Base-by-base conservation (phyloP, 2,888 invertebrate genomes). In the Lamproptera curius region DNA sequence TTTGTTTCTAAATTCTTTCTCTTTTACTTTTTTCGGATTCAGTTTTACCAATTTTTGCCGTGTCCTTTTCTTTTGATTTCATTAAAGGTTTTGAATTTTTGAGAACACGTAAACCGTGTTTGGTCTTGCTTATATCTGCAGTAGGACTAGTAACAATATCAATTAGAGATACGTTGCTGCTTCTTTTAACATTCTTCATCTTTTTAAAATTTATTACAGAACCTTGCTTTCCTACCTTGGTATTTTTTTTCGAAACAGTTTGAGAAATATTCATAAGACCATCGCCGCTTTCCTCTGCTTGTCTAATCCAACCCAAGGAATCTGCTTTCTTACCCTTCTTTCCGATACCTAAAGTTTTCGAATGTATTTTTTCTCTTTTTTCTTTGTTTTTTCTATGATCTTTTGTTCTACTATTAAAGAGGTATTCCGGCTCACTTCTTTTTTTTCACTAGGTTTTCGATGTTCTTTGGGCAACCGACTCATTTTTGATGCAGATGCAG, bases 221-320 rank as follows among this genome's bases (percentile, higher is more conserved):
- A 1, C 46, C 49, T 41, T 51, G 38, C 42, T 52, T 44, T 17
- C 38, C 23, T 43, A 53, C 46, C 38, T 55, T 46, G 10, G 34
- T 42, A 50, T 53, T 53, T 41, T 55, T 58, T 3, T 50, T 53
- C 45, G 42, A 43, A 23, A 16, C 16, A 36, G 16, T 16, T 36
- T 43, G 11, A 23, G 36, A 11, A 4, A 26, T 36, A 26, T 43
- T 16, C 34, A 33, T 6, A 16, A 40, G 16, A 35, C 34, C 50
- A 4, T 50, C 47, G 23, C 54, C 54, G 44, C 44, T 54, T 42
- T 56, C 48, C 35, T 50, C 39, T 1, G 11, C 35, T 53, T 50
- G 42, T 54, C 43, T 43, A 39, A 33, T 23, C 17, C 20, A 17
- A 48, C 51, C 37, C 51, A 51, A n/a, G 14, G 20, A 20, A 20